These are phyloP conservation scores for Epizoanthus rinbou DNA, from an alignment of 92 coral and sea anemone species.

Conservation along the genomic window DNA sequence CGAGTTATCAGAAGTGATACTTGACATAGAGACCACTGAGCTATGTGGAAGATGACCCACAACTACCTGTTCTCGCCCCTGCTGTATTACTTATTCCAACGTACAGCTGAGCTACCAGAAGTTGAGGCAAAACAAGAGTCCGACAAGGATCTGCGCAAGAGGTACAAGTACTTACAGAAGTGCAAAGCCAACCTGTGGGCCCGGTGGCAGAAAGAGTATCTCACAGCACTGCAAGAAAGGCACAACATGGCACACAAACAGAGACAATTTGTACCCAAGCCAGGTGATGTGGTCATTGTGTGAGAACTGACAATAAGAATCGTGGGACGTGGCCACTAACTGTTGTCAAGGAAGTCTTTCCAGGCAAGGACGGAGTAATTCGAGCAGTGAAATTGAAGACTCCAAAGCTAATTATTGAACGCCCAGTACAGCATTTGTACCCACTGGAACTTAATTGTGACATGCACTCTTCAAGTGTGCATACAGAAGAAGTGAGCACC, in stretches of 20 bases:
- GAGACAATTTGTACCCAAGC: constrained; percentile 1
- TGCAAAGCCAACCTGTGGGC: constrained; percentile 50
- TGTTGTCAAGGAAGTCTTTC: constrained; percentile 30
- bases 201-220: constrained; percentile 54
- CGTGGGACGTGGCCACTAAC: constrained; percentile 59
- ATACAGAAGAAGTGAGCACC: background rate
- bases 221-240: constrained; percentile 53
- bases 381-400: constrained; percentile 51
- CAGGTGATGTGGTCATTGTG: constrained; percentile 44
- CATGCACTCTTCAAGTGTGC: background rate
- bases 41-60: constrained; percentile 61
- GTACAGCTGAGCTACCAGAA: constrained; percentile 48
- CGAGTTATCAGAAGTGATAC: constrained; percentile 54
- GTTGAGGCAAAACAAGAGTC: constrained; percentile 34
- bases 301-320: constrained; percentile 49
- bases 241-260: constrained; percentile 54
- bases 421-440: constrained; percentile 55
- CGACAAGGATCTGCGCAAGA: constrained; percentile 33
- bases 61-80: constrained; percentile 51
- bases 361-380: constrained; percentile 49
- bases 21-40: constrained; percentile 62
- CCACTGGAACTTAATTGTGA: constrained; percentile 48
- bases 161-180: constrained; percentile 27
- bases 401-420: constrained; percentile 28
- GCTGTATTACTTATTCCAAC: constrained; percentile 52